Conservation (phyloP, 2,797 vertebrate species). For the Sebastes cheni region DNA sequence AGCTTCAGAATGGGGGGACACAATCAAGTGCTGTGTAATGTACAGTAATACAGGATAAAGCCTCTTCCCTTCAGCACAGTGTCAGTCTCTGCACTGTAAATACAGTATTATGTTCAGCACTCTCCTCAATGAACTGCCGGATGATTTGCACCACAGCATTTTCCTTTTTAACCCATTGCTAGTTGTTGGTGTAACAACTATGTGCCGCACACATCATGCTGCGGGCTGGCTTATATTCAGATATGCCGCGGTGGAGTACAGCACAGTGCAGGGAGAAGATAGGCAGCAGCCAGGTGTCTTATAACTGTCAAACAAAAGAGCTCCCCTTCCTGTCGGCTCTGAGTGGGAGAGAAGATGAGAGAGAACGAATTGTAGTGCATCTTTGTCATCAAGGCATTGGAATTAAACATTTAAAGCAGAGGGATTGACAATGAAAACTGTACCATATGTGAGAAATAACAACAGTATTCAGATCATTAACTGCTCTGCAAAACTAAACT, state of each 20-base stretch:
- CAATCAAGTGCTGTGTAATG: slow-evolving; percentile 14
- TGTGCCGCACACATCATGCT: slow-evolving; percentile 36
- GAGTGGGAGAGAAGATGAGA: slow-evolving; percentile 1
- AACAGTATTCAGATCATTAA: background rate
- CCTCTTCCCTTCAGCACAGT: slow-evolving; percentile 34
- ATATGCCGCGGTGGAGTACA: slow-evolving; percentile 35
- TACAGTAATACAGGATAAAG: slow-evolving; percentile 30
- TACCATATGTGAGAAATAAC: background rate
- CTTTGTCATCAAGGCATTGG: background rate
- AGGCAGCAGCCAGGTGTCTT: slow-evolving; percentile 11
- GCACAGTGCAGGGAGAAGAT: slow-evolving; percentile 14
- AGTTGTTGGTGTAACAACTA: slow-evolving; percentile 24
- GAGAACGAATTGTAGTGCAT: background rate
- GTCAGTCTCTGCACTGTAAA: slow-evolving; percentile 26
- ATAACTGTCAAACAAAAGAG: slow-evolving; percentile 54
- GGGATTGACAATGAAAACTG: background rate
- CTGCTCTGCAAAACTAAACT: background rate
- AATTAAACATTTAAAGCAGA: background rate
- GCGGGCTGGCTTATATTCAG: slow-evolving; percentile 27
- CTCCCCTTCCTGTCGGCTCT: slow-evolving; percentile 63
- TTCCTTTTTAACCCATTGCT: slow-evolving; percentile 14
- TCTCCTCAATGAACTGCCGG: background rate
- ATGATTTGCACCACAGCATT: slow-evolving; percentile 14
- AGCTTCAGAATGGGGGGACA: background rate
- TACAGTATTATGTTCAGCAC: background rate